Base-by-base conservation (phyloP, 2,113 vertebrate genomes). In the Dromaius novaehollandiae region DNA sequence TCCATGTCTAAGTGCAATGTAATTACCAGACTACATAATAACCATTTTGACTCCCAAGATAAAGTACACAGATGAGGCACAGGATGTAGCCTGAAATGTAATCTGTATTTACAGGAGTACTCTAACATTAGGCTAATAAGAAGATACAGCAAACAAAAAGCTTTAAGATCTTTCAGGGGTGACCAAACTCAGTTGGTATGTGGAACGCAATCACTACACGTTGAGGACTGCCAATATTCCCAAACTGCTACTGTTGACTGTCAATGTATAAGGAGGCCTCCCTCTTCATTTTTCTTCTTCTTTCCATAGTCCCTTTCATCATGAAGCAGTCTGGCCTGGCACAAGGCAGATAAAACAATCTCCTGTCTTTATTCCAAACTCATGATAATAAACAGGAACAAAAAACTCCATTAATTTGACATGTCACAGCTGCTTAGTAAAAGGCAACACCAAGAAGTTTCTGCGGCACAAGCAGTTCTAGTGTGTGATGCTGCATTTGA, bases 111-210 rank as follows among this genome's bases (percentile, higher is more conserved):
- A 77, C 22, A 42, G 70, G 28, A 48, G 28, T 50, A 68, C 53
- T 63, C 48, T 85, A 84, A 65, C 30, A 25, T 51, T 48, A 73
- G 46, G n/a, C n/a, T 42, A 94, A 58, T 24, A 94, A 84, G 56
- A 92, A 34, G 46, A 82, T 14, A 75, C 7, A 86, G 75, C 55
- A 81, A 94, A 87, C 53, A 92, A 95, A 91, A 84, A 51, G 55
- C 71, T 88, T 82, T 55, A 58, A 81, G 25, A 36, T 51, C 34
- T 70, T 65, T 64, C 70, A 66, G 63, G 55, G 58, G 63, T 92
- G 71, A 94, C 32, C 74, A 76, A 76, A 89, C 60, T 38, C 74
- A 24, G 18, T 2, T 82, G 86, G 69, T 42, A 81, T 51, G 73
- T 61, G 75, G 36, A 73, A 91, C 13, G n/a, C 53, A 70, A 60